Evolutionary conservation across 2,113 vertebrate species (phyloP), one percentile per base, ranked within the genome.

Genomic region (Saimiri boliviensis): DNA sequence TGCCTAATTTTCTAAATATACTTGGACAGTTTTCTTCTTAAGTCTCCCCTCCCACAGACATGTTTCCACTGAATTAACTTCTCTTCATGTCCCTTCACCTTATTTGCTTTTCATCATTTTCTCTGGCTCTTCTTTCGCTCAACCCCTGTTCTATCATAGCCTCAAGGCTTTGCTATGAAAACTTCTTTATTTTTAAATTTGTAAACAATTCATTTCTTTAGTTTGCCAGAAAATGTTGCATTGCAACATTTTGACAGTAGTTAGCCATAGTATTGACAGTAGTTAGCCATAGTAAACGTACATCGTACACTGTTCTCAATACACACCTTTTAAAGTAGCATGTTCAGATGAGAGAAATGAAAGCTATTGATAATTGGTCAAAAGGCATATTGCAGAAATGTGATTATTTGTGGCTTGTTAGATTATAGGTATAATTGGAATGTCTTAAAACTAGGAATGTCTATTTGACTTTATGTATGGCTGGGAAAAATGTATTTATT

Each of bases 121-220:
- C 35, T 20, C 21, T 2, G 30, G 23, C 27, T 8, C 54, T 32
- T 25, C 5, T 10, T 32, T 58, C 8, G 14, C 7, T 5, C 12
- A 9, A 1, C 5, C 3, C 2, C 5, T 0, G 1, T 16, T 17
- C 6, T 32, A 3, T n/a, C n/a, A 3, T 1, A 2, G 32, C n/a
- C 25, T 81, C 14, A 0, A 12, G 3, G 45, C 19, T 40, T 83
- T 42, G 13, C 91, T 45, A 14, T 35, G 0, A 35, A 86, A 66
- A 14, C 37, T 8, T 58, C 66, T 74, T 68, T 25, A 32, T n/a
- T 6, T 23, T 17, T 47, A 83, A 20, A 23, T 49, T 49, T 79
- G 14, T 16, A 45, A 74, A 30, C n/a, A 70, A 20, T 40, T 73
- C 74, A 3, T 80, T 91, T 86, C 66, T 66, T 58, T 71, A 5